Base-by-base conservation (phyloP, 2,888 invertebrate species). In the Hydraecia micacea region DNA sequence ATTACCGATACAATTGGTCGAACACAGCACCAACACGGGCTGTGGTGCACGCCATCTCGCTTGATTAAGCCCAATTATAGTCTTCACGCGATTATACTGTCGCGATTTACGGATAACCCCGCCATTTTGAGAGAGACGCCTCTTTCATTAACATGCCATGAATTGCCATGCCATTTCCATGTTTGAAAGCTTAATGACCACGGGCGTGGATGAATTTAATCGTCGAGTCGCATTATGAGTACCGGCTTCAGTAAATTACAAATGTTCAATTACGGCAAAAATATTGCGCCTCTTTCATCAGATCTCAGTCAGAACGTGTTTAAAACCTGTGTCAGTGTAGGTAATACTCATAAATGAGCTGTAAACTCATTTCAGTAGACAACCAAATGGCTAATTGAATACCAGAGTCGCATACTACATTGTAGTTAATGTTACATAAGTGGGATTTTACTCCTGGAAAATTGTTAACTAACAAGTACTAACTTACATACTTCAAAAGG, bases 1-100 rank as follows among this genome's bases (percentile, higher is more conserved):
- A 93, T 92, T 92, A 91, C 88, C 86, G 87, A 87, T 87, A 89
- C 90, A 91, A 92, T 91, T 91, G 91, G 86, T 83, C 88, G 85
- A 90, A 90, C 90, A 90, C 87, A 87, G 82, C 90, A 84, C 84
- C 84, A 90, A 90, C 89, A 86, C 82, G 65, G 32, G 87, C 73
- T 75, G 63, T 36, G 79, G 73, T 80, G 91, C 95, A 92, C 94
- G 94, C 93, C 92, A 95, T 93, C 93, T 95, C 91, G 93, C 94
- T 95, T 95, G 93, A 95, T 95, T 95, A 94, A 93, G 90, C 91
- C 93, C 95, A 95, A 95, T 95, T 95, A 95, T 91, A 92, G 92
- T 92, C 91, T 94, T 94, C 93, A 94, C 94, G 94, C 94, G 93
- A 95, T 95, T 94, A 94, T 92, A 92, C 93, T 92, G 94, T 92